Evolutionary conservation across 1,140 invertebrate species (phyloP).

Genomic region (Amyelois transitella): DNA sequence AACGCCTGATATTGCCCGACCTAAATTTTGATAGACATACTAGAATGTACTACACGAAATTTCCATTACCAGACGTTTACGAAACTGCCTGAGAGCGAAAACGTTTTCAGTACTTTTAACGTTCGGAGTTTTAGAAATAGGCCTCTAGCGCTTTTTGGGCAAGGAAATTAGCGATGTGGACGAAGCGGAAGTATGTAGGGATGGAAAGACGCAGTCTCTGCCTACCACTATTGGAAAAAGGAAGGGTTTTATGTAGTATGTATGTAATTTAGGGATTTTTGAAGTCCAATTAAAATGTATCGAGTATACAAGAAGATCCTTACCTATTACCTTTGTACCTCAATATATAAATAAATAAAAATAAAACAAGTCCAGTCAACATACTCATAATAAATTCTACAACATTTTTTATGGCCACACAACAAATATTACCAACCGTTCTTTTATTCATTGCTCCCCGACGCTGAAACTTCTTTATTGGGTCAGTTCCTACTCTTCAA

Average conservation of each 20-base stretch:
- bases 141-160: too few species aligned
- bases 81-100: not conserved
- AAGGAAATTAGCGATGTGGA: too few species aligned
- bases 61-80: not conserved
- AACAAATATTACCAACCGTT: not conserved
- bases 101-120: not conserved
- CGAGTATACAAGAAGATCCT: too few species aligned
- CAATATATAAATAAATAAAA: too few species aligned
- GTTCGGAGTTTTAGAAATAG: too few species aligned
- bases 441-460: not conserved
- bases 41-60: not conserved
- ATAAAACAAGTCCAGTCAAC: not conserved
- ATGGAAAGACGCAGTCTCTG: too few species aligned
- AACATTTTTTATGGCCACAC: not conserved
- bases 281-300: too few species aligned
- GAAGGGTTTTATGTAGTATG: too few species aligned
- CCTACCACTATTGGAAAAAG: too few species aligned
- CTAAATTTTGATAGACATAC: not conserved
- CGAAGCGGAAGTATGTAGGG: too few species aligned
- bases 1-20: not conserved
- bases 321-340: too few species aligned
- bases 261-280: too few species aligned
- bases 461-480: constrained; percentile 3
- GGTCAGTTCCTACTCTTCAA: not conserved
- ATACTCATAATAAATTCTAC: not conserved